Percentiles rank a stretch among this genome's conserved stretches.
Evolutionary conservation across 2,113 vertebrate genomes (phyloP).

Genomic region (Leucoraja erinaceus): DNA sequence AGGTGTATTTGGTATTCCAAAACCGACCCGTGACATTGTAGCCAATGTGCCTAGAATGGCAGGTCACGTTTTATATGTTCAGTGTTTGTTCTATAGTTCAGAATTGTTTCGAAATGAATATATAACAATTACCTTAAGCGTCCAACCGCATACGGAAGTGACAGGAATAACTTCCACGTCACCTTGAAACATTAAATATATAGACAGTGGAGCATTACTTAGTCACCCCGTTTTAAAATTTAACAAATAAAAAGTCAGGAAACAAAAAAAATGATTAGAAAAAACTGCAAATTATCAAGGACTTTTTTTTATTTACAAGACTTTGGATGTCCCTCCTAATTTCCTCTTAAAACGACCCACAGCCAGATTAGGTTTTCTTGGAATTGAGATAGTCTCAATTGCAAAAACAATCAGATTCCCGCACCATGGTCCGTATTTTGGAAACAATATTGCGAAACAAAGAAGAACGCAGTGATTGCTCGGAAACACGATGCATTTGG

Average conservation of each 20-base stretch:
- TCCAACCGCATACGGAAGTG: not conserved
- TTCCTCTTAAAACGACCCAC: not conserved
- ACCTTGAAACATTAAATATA: constrained; percentile 12
- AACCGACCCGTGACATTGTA: not conserved
- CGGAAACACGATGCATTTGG: not conserved
- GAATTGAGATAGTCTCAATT: not conserved
- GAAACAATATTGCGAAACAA: not conserved
- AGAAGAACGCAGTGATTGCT: not conserved
- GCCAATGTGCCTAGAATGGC: not conserved
- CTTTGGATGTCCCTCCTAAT: not conserved
- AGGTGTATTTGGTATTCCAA: not conserved
- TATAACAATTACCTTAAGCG: not conserved
- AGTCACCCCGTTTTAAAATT: not conserved
- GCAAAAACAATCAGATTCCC: not conserved
- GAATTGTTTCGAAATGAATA: not conserved
- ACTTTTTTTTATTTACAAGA: not conserved
- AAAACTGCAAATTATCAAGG: not conserved
- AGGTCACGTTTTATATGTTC: constrained; percentile 12
- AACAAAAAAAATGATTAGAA: not conserved
- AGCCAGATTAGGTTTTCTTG: no score
- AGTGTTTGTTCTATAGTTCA: not conserved
- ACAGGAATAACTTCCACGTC: not conserved
- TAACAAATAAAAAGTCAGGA: not conserved
- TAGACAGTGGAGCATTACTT: not conserved
- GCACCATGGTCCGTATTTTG: not conserved